phyloP scores from a whole-genome alignment of 2,113 vertebrate genomes.

The Peromyscus leucopus region DNA sequence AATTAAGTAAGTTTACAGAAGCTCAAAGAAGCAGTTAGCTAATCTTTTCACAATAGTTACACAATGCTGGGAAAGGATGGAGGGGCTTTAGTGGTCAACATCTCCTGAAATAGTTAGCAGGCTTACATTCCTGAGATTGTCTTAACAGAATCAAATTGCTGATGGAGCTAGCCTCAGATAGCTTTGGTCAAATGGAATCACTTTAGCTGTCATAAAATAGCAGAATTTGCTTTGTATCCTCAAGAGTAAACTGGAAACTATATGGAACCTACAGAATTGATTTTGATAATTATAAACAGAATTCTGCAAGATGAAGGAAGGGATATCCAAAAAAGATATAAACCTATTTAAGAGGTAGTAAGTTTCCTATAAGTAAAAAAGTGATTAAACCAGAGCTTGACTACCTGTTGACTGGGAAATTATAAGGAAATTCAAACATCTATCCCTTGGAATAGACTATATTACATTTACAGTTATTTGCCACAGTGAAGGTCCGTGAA shows the following conservation, averaged over 20 bases:
- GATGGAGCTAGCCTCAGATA: background rate
- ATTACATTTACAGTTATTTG: background rate
- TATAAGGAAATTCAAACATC: conserved; percentile 17
- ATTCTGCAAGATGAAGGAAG: background rate
- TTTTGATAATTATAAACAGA: conserved; percentile 23
- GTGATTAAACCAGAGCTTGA: background rate
- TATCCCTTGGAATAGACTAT: background rate
- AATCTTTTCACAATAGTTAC: background rate
- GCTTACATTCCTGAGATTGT: background rate
- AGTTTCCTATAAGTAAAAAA: background rate
- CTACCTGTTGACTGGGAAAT: background rate
- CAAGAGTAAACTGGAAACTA: background rate
- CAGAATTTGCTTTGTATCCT: background rate
- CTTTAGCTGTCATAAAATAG: background rate
- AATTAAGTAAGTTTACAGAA: background rate
- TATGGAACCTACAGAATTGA: background rate
- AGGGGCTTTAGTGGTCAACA: background rate
- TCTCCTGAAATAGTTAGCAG: background rate
- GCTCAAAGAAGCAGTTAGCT: background rate
- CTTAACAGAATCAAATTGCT: background rate
- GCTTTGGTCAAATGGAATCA: background rate
- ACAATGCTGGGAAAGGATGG: background rate
- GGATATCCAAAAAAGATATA: background rate
- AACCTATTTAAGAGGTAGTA: background rate
- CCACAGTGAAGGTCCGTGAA: background rate